Evolutionary conservation across 1,140 invertebrate species (phyloP), one percentile per base, ranked within the genome.

Genomic region (Scaptomyza hsui): DNA sequence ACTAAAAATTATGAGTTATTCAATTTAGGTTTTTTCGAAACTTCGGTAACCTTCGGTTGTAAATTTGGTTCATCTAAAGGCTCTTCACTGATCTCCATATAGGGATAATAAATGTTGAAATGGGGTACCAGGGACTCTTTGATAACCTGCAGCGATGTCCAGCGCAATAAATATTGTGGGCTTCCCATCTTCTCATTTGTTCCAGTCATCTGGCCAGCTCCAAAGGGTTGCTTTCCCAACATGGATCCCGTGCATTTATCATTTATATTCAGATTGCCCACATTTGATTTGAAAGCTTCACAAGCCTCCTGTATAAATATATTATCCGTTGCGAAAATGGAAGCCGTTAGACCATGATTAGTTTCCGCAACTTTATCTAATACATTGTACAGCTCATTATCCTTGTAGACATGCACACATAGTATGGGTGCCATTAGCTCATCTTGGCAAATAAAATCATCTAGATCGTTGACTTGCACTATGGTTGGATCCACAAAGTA

Each of bases 121-220:
- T 97, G 92, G 1, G 96, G 95, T 10, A 95, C 95, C 89, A 96
- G 97, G 0, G 96, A 98, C 92, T 98, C 96, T 92, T 99, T 99
- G 49, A 99, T 95, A 0, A 97, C 94, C 89, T 98, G 97, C 0
- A 97, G 97, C 9, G 97, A 97, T 2, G 96, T 94, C 96, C 98
- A 99, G 74, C 97, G 94, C 65, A 99, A 92, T 1, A 98, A 93
- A 88, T 99, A 99, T 89, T 97, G 96, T 0, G 98, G 98, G 21
- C 98, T 98, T 24, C 99, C 99, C 21, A 99, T 96, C 92, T 99
- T 99, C 91, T 99, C 99, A 89, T 99, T 99, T 19, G 99, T 99
- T 44, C 99, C 97, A 45, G 98, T 99, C 92, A 98, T 94, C 82
- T 98, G 94, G 12, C 96, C 95, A 37, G 98, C 98, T 24, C 99